Percentiles rank a stretch among this genome's conserved stretches.
Evolutionary conservation across 2,113 vertebrate species (phyloP).

Genomic region (Irena cyanogastra): DNA sequence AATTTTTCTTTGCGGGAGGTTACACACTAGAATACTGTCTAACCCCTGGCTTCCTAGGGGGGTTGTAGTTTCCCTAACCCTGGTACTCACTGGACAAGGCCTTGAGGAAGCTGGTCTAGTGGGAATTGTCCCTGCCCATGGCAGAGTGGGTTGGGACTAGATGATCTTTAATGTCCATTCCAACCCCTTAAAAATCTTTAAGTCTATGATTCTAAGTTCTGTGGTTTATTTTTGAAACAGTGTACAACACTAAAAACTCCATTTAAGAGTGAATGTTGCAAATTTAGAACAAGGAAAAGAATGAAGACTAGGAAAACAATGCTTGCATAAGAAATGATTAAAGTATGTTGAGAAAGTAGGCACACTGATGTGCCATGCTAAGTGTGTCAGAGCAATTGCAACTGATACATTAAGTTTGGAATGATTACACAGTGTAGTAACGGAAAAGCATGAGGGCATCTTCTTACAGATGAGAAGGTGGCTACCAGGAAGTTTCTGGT

Average conservation of each 20-base stretch:
- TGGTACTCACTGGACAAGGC: not conserved
- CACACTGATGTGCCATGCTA: not conserved
- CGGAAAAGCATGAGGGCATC: not conserved
- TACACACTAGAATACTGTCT: not conserved
- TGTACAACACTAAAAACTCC: fast-evolving
- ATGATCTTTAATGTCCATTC: not conserved
- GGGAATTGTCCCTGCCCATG: not conserved
- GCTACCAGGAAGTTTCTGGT: not conserved
- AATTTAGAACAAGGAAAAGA: not conserved
- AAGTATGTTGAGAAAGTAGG: not conserved
- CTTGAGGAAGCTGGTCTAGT: not conserved
- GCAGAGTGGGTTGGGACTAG: not conserved
- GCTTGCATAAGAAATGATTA: not conserved
- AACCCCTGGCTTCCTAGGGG: not conserved
- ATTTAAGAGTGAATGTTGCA: not conserved
- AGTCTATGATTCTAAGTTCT: not conserved
- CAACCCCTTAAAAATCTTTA: not conserved
- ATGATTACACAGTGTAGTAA: not conserved
- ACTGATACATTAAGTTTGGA: not conserved
- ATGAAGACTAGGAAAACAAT: not conserved
- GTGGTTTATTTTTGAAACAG: not conserved
- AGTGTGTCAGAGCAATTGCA: not conserved
- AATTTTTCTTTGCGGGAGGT: not conserved
- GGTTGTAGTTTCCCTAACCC: not conserved
- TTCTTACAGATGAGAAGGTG: not conserved